Evolutionary conservation across 2,888 invertebrate species (phyloP).

Genomic region (Protodeltote pygarga): DNA sequence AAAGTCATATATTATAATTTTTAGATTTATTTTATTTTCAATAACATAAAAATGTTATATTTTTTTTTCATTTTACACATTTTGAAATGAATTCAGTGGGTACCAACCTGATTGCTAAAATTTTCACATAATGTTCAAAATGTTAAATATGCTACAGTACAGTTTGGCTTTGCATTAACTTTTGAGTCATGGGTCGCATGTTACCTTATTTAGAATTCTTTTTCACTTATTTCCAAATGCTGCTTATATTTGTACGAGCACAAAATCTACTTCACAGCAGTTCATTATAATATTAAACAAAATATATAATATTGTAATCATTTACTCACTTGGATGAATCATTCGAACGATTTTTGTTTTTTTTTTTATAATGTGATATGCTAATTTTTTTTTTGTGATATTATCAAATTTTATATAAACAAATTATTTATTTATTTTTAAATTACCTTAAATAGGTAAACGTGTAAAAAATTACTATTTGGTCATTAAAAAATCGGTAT

Average conservation of each 20-base stretch:
- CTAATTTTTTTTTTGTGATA: constrained; percentile 82
- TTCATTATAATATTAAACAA: constrained; percentile 81
- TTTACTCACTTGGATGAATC: constrained; percentile 76
- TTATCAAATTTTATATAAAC: constrained; percentile 77
- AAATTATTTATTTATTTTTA: constrained; percentile 67
- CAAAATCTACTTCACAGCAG: constrained; percentile 78
- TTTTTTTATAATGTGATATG: constrained; percentile 77
- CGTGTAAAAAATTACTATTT: constrained; percentile 83
- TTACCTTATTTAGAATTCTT: constrained; percentile 72
- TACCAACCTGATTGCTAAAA: constrained; percentile 80
- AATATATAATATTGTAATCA: constrained; percentile 80
- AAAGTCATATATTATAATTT: constrained; percentile 72
- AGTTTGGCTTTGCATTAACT: constrained; percentile 79
- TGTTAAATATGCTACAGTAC: constrained; percentile 76
- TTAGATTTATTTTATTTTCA: constrained; percentile 87
- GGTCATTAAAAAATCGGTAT: constrained; percentile 78
- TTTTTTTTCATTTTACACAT: constrained; percentile 83
- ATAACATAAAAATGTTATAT: constrained; percentile 88
- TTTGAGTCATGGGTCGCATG: constrained; percentile 71
- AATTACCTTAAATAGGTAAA: constrained; percentile 79
- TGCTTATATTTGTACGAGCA: constrained; percentile 79
- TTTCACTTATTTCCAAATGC: constrained; percentile 87
- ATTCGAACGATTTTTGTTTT: constrained; percentile 69
- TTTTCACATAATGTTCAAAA: constrained; percentile 77
- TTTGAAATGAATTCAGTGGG: constrained; percentile 83